Base-by-base conservation (phyloP, 2,888 invertebrate genomes). In the Thumatha senex region DNA sequence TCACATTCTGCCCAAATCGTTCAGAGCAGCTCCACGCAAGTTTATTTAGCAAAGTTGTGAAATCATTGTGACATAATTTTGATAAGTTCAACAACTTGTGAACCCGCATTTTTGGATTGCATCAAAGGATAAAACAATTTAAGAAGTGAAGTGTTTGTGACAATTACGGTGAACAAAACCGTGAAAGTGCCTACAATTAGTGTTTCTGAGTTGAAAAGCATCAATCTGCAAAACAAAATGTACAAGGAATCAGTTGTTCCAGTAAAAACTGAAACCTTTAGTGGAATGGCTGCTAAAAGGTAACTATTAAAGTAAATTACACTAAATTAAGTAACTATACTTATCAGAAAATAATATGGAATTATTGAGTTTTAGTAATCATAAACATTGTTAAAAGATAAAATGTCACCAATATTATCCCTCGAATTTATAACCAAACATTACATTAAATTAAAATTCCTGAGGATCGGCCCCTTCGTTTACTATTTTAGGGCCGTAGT, bases 271-370 rank as follows among this genome's bases (percentile, higher is more conserved):
- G 91, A 90, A 66, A 80, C 79, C 11, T 91, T 91, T 86, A 91
- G 90, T 61, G 87, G 85, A 53, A 81, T 90, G 67, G 86, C 82
- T 56, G 87, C 89, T 56, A 91, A 90, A 83, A 89, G 90, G 91
- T 91, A 80, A 76, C 44, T 74, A 70, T 71, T 24, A n/a, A 18
- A 10, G 11, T 42, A 29, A 59, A 53, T 49, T 15, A 70, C 71
- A 46, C 29, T 60, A 51, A 48, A 52, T 69, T 68, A 34, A 12
- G 12, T 13, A 8, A 12, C 1, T 12, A 24, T 4, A 24, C 18
- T 24, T 4, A 4, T 24, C 18, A 24, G 5, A 24, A 24, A 24
- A 24, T 4, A 24, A 24, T 24, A 5, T 24, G 2, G 3, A 4
- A 24, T 24, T 36, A 36, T 36, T 36, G 14, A 36, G 9, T 2